Base-by-base conservation (phyloP, 2,888 invertebrate genomes). In the Congeria kusceri region DNA sequence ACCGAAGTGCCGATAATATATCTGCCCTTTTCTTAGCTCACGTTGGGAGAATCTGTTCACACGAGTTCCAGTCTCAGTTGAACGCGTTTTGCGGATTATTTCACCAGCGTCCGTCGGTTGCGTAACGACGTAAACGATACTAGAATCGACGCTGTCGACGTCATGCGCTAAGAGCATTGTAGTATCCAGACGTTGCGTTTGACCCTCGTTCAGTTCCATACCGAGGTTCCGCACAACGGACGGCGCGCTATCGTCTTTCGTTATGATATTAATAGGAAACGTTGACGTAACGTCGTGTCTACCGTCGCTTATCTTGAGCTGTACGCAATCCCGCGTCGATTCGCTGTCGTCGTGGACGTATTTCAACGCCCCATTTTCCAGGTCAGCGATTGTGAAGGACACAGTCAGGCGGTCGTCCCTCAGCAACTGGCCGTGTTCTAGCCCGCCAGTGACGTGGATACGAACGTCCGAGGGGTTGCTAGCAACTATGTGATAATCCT, bases 241-340 rank as follows among this genome's bases (percentile, higher is more conserved):
- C 3, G 93, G 93, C 13, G 92, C 86, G 25, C 89, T 92, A 81
- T 93, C 93, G 83, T 93, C 93, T 80, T 91, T 90, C 11, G 93
- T 92, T 56, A 93, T 89, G 59, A 93, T 89, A 59, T 84, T 89
- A 56, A 93, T 91, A 13, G 92, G 91, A 76, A 93, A 91, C 58
- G 89, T 91, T n/a, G 89, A 86, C 23, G 90, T 83, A 9, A 92
- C 89, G 7, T 91, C 90, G 64, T 91, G 88, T 15, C 81, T 70
- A 0, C 92, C 92, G 77, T 93, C 93, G 69, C 88, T 91, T 32
- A 93, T 90, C 62, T 92, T 77, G 9, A 93, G 77, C 61, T 90
- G 89, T 32, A 93, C 90, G 39, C 87, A 84, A 77, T 93, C 93
- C 66, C 86, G 86, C 2, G 86, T 86, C 2, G 91, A 87, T 81